Evolutionary conservation across 2,888 invertebrate genomes (phyloP).

Genomic region (Lycocerus yunnanus): DNA sequence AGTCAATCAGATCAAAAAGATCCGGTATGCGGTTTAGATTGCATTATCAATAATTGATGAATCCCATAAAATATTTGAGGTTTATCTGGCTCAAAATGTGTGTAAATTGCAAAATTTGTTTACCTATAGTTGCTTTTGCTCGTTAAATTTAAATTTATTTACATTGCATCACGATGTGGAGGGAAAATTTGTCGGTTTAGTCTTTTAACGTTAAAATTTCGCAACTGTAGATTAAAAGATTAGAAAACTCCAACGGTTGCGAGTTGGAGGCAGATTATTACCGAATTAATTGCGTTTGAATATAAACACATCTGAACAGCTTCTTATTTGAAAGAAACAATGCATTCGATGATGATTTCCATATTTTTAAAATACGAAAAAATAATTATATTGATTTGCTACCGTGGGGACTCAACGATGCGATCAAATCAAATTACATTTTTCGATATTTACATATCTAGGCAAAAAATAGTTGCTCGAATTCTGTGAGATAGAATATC

Average conservation of each 20-base stretch:
- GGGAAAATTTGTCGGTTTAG: not conserved
- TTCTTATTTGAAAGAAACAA: not conserved
- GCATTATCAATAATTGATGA: conserved; percentile 25
- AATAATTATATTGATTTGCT: not conserved
- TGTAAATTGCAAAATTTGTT: not conserved
- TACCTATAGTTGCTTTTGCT: not conserved
- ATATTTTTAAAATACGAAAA: not conserved
- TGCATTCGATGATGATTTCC: not conserved
- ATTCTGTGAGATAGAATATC: not conserved
- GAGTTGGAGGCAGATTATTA: not conserved
- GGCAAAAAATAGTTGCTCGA: not conserved
- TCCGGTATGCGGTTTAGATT: conserved; percentile 19
- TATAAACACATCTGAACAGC: not conserved
- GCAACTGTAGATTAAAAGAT: not conserved
- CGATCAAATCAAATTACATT: not conserved
- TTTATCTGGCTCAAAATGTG: conserved; percentile 8
- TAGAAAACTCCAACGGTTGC: not conserved
- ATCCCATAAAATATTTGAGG: conserved; percentile 11
- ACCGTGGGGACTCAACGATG: not conserved
- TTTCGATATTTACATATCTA: not conserved
- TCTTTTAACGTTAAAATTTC: not conserved
- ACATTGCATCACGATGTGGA: not conserved
- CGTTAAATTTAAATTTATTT: conserved; percentile 1
- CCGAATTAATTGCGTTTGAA: not conserved
- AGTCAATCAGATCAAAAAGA: conserved; percentile 14